phyloP scores from a whole-genome alignment of 2,888 invertebrate species.

The Cephus spinipes region DNA sequence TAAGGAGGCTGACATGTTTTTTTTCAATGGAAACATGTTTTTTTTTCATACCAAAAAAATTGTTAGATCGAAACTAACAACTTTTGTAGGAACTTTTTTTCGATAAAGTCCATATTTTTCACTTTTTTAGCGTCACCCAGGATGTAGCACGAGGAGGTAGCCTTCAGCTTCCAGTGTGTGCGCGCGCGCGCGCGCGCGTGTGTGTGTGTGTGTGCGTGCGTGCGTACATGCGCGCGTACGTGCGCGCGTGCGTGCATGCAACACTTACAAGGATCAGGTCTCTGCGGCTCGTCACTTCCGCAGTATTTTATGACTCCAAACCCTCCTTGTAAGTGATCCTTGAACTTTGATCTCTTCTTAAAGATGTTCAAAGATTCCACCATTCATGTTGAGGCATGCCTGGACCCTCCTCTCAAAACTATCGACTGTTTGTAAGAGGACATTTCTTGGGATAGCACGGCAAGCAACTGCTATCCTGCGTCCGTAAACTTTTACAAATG shows the following conservation, averaged over 20 bases:
- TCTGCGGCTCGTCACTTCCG: conserved; percentile 8
- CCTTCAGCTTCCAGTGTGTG: too few species aligned
- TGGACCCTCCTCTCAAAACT: conserved; percentile 5
- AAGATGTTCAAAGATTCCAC: conserved; percentile 1
- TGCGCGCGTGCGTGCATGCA: not conserved
- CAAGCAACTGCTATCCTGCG: conserved; percentile 19
- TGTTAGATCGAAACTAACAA: too few species aligned
- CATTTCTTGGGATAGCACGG: conserved; percentile 8
- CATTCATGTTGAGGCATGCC: conserved; percentile 5
- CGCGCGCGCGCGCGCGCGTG: too few species aligned
- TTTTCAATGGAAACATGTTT: not conserved
- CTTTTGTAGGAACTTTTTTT: too few species aligned
- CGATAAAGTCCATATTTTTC: too few species aligned
- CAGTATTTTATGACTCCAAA: conserved; percentile 5
- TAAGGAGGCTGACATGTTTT: not conserved
- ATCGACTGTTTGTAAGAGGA: conserved; percentile 1
- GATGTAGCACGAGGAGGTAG: too few species aligned
- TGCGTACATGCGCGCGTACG: not conserved
- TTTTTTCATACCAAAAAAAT: too few species aligned
- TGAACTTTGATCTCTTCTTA: too few species aligned
- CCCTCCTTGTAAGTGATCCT: not conserved
- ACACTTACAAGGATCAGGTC: not conserved
- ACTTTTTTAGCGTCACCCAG: too few species aligned
- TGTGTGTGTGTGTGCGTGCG: too few species aligned
- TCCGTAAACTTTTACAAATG: too few species aligned